Evolutionary conservation across 2,797 vertebrate genomes (phyloP), one percentile per base, ranked within the genome.

Genomic region (Lepilemur ruficaudatus): DNA sequence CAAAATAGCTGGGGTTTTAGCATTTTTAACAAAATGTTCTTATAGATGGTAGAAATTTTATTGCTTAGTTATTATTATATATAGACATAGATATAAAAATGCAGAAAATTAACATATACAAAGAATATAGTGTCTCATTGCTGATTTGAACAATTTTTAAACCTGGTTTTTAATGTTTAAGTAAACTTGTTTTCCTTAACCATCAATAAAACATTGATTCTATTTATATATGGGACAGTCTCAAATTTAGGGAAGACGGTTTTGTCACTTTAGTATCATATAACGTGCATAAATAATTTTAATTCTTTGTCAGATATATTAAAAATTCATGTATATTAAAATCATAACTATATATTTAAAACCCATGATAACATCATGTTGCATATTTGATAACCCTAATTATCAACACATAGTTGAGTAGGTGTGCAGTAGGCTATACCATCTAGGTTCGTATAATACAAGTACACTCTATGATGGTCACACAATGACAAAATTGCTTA

Each of bases 241-340:
- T 80, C 50, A 93, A 72, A 87, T 75, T 94, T 55, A 35, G 30
- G 14, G 22, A 43, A 92, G 78, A 79, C 0, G 79, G 0, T 91
- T 87, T 85, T 75, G 18, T 84, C 46, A 61, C 48, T 70, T 92
- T 75, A 73, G 20, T 70, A 46, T 81, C 92, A 32, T 0, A 18
- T 89, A 35, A 72, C 17, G n/a, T 94, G 9, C 32, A 18, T 81
- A 80, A 63, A 41, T 81, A 65, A 43, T 94, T 94, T 92, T 81
- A 93, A 35, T 72, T 85, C 4, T 73, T 78, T 92, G 93, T 82
- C 61, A 90, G 43, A 46, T 59, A 65, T 35, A 20, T 87, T 93
- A 73, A 82, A 85, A 89, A 84, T 85, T 75, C 9, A 61, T 67
- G 55, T 57, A 55, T 85, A 18, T 85, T 96, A 89, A 93, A 94